Evolutionary conservation across 2,888 invertebrate species (phyloP), one percentile per base, ranked within the genome.

Genomic region (Glyphotaelius pellucidus): DNA sequence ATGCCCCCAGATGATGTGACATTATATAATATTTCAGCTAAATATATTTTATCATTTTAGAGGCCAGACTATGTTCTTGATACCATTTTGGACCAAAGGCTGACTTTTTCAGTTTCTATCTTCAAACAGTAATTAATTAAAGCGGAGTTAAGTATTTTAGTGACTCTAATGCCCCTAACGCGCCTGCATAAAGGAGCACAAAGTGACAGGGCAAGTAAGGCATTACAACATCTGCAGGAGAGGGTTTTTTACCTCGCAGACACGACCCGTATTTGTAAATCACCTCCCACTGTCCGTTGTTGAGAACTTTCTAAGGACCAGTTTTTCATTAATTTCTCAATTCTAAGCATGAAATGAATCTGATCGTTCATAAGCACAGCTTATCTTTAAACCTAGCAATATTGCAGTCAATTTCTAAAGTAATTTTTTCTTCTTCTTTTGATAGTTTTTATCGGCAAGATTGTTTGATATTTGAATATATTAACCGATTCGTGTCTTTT

Each of bases 231-330:
- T 87, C 67, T 87, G 31, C 52, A 32, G 67, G 25, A 52, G 52
- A 32, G 9, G 67, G 32, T 52, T 87, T 87, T 87, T 87, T 87
- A 52, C 67, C 9, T 5, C 15, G 32, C 32, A 87, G 87, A 52
- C 30, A 67, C 87, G 87, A 87, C 87, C 67, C 87, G 52, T 52
- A 87, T 87, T 87, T 87, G 87, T 87, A 87, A 87, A 87, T 52
- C 87, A 87, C 67, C 87, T 67, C 87, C 30, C 31, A 52, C 67
- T 67, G 67, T 67, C 67, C 67, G 25, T 9, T 67, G 25, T 25
- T 86, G 85, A 47, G 30, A 32, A 31, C 67, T 67, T 67, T 67
- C 67, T 25, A 25, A 67, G 67, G 67, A 67, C 25, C 67, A 2
- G 67, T 67, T 67, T 67, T 25, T 67, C 67, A 67, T 67, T n/a